These are phyloP conservation scores for Pipistrellus kuhlii DNA, from an alignment of 2,797 vertebrate genomes.

Conservation along the genomic window DNA sequence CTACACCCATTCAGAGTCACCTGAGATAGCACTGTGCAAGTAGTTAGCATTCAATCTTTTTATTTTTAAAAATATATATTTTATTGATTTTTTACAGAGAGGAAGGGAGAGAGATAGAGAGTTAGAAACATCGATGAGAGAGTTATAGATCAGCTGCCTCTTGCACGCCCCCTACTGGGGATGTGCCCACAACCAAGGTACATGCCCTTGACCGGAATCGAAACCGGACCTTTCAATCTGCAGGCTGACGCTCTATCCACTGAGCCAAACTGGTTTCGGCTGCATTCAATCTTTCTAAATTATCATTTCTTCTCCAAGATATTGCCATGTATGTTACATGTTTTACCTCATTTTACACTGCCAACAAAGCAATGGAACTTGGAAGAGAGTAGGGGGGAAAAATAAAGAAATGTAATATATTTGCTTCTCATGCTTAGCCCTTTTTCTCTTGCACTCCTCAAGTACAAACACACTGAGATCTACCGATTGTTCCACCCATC, in stretches of 20 bases:
- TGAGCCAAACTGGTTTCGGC: no score
- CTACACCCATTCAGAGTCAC: background rate
- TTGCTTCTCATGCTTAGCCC: background rate
- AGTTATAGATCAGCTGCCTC: no score
- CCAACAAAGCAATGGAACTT: constrained; percentile 13
- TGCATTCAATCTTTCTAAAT: background rate
- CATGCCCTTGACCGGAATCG: no score
- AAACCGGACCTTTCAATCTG: no score
- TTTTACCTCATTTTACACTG: background rate
- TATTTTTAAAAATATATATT: background rate
- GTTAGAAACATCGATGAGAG: no score
- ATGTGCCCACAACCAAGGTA: no score
- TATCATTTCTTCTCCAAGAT: background rate
- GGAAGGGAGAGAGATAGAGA: no score
- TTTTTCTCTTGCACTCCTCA: background rate
- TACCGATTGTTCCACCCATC: background rate
- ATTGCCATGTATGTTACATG: background rate
- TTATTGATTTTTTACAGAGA: no score
- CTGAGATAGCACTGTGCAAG: background rate
- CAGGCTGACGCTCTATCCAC: no score
- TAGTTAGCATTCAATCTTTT: background rate
- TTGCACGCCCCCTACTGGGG: no score
- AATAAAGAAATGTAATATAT: background rate
- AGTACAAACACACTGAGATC: background rate
- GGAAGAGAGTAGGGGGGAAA: background rate